Evolutionary conservation across 2,113 vertebrate genomes (phyloP).

Genomic region (Condylura cristata): DNA sequence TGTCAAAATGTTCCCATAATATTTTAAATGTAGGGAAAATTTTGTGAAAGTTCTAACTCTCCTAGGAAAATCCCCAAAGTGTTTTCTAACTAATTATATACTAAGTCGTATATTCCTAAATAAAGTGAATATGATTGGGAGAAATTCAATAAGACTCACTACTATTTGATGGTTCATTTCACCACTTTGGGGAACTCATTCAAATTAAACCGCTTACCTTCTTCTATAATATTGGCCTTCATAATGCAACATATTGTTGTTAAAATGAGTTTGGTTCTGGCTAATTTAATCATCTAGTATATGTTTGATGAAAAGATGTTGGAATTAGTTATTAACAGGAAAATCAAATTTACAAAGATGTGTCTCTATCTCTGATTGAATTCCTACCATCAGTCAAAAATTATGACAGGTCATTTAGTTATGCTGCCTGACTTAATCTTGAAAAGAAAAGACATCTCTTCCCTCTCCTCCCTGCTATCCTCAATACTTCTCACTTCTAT

Average conservation of each 20-base stretch:
- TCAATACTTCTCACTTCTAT: background rate
- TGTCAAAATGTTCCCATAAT: background rate
- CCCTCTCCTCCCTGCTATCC: background rate
- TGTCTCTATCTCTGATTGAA: background rate
- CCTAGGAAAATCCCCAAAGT: background rate
- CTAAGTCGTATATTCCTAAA: background rate
- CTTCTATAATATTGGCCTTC: background rate
- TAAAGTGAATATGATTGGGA: background rate
- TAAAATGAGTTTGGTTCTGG: background rate
- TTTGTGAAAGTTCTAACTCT: background rate
- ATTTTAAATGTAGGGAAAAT: background rate
- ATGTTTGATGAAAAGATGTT: background rate
- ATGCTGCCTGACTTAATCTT: background rate
- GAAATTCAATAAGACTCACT: background rate
- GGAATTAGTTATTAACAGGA: background rate
- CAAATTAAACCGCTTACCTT: background rate
- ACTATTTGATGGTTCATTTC: background rate
- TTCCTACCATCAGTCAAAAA: background rate
- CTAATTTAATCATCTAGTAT: conserved; percentile 1
- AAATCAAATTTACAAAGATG: background rate
- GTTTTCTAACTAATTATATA: background rate
- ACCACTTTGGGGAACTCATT: background rate
- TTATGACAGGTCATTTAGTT: background rate
- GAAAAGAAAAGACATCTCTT: background rate
- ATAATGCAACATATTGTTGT: background rate